phyloP scores from a whole-genome alignment of 1,140 invertebrate species.

The Lasioglossum albipes region DNA sequence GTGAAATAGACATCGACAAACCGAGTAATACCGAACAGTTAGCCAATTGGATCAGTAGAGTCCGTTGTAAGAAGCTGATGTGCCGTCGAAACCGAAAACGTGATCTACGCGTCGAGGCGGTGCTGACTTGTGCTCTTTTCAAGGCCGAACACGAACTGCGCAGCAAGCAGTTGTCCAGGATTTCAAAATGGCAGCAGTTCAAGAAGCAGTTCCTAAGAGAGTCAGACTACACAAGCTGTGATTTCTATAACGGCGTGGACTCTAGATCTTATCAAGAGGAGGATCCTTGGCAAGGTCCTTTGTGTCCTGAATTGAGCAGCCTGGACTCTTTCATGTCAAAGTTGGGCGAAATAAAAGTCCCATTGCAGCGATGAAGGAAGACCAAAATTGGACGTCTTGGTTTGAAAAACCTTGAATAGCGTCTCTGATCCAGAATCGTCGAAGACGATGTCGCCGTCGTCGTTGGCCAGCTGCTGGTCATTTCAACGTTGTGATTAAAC shows the following conservation, averaged over 20 bases:
- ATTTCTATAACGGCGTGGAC: conserved; percentile 20
- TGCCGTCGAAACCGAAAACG: conserved; percentile 72
- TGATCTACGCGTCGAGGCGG: conserved; percentile 77
- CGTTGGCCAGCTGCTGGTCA: background rate
- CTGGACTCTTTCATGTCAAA: conserved; percentile 72
- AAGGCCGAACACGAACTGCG: conserved; percentile 76
- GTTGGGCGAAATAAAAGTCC: conserved; percentile 65
- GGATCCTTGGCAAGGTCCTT: conserved; percentile 57
- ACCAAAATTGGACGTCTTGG: background rate
- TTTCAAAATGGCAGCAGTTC: conserved; percentile 74
- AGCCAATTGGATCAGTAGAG: conserved; percentile 76
- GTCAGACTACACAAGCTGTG: conserved; percentile 26
- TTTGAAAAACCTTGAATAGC: conserved; percentile 37
- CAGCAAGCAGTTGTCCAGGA: conserved; percentile 73
- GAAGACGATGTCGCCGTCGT: background rate
- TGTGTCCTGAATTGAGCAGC: conserved; percentile 68
- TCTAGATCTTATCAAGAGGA: conserved; percentile 1
- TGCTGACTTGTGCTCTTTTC: conserved; percentile 73
- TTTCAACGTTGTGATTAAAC: background rate
- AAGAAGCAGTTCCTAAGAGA: conserved; percentile 66
- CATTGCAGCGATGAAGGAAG: conserved; percentile 66
- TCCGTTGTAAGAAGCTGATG: conserved; percentile 76
- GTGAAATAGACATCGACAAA: conserved; percentile 58
- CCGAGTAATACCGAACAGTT: conserved; percentile 71
- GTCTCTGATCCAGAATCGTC: background rate